These are phyloP conservation scores for Regulus satrapa DNA, from an alignment of 2,113 vertebrate genomes.

Conservation along the genomic window DNA sequence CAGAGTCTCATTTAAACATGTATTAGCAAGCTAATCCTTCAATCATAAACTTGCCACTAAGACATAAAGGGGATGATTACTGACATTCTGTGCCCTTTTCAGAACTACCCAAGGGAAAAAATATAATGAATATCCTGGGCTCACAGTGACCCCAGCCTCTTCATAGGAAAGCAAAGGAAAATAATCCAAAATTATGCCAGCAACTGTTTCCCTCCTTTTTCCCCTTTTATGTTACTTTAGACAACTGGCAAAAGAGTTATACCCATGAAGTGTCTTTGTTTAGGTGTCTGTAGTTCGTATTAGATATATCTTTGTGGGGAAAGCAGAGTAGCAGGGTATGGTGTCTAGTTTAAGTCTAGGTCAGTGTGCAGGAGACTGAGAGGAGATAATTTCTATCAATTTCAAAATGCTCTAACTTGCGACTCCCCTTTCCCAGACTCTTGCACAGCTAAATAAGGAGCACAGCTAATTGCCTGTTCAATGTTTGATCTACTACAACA, in stretches of 20 bases:
- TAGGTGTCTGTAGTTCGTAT: neutral
- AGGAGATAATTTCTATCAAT: neutral
- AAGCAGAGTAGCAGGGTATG: neutral
- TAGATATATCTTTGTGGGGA: neutral
- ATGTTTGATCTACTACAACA: neutral
- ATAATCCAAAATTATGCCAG: neutral
- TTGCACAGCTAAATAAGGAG: neutral
- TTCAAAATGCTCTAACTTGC: neutral
- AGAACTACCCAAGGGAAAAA: slow-evolving; percentile 67
- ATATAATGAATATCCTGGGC: slow-evolving; percentile 66
- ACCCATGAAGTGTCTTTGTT: neutral
- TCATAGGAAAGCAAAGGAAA: neutral
- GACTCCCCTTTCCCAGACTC: fast-evolving
- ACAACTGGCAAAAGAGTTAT: neutral
- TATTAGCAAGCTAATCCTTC: slow-evolving; percentile 60
- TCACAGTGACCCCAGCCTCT: slow-evolving; percentile 44
- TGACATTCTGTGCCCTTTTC: slow-evolving; percentile 75
- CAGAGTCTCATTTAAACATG: slow-evolving; percentile 57
- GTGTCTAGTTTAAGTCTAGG: neutral
- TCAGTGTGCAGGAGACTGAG: neutral
- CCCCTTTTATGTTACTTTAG: neutral
- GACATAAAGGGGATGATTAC: slow-evolving; percentile 55
- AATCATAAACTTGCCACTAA: slow-evolving; percentile 62
- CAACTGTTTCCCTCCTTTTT: neutral
- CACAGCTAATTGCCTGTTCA: neutral